Percentiles rank a stretch among this genome's conserved stretches.
Evolutionary conservation across 2,888 invertebrate species (phyloP).

Genomic region (Cryptocephalus moraei): DNA sequence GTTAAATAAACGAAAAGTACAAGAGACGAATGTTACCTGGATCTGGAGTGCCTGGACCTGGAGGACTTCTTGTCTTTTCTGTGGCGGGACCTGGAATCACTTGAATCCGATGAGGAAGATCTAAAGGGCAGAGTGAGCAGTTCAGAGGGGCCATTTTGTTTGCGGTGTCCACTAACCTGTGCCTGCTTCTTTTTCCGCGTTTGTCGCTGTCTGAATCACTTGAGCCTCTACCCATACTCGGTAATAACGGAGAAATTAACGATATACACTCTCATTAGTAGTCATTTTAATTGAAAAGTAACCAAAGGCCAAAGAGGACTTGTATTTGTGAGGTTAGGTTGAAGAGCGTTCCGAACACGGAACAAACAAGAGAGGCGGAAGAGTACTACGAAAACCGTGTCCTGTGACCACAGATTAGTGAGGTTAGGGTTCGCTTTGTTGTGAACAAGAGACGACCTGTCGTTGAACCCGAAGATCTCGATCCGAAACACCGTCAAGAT

Average conservation of each 20-base stretch:
- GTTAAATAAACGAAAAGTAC: too few species aligned
- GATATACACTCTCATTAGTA: too few species aligned
- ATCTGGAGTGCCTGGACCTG: constrained; percentile 25
- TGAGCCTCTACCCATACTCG: constrained; percentile 37
- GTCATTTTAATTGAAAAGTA: too few species aligned
- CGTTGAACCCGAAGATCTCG: too few species aligned
- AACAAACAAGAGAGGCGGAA: too few species aligned
- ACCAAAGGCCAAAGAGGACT: too few species aligned
- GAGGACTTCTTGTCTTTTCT: constrained; percentile 20
- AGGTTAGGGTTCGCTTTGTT: too few species aligned
- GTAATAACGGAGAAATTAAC: background rate
- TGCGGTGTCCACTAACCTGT: constrained; percentile 31
- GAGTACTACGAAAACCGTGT: too few species aligned
- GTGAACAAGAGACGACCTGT: too few species aligned
- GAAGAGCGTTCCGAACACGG: too few species aligned
- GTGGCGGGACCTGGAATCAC: constrained; percentile 23
- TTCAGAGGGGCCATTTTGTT: constrained; percentile 9
- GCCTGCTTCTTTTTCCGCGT: constrained; percentile 31
- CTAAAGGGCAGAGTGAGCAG: constrained; percentile 21
- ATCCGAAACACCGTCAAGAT: constrained; percentile 4
- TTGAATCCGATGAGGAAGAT: constrained; percentile 32
- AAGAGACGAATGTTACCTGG: constrained; percentile 13
- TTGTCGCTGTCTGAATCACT: constrained; percentile 37
- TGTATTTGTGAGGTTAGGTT: too few species aligned
- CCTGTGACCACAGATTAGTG: too few species aligned